Conservation (phyloP, 1,140 invertebrate genomes). For the Papilio machaon region DNA sequence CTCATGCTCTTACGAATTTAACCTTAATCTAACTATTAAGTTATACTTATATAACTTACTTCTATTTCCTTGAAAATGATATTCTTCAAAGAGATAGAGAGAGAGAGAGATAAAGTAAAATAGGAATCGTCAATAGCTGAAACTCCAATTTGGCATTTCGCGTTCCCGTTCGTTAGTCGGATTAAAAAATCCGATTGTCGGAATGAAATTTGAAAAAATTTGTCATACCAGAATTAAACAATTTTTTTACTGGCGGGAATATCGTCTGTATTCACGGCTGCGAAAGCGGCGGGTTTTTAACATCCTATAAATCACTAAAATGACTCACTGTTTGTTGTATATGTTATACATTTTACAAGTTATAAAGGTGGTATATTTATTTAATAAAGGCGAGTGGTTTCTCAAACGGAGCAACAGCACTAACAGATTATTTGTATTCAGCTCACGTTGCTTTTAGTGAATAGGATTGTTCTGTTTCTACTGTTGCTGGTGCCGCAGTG, state of each 20-base stretch:
- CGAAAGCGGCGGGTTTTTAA: background rate
- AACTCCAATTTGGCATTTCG: conserved; percentile 17
- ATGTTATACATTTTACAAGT: background rate
- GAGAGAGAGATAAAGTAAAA: background rate
- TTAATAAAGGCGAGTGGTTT: conserved; percentile 25
- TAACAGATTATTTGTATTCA: conserved; percentile 27
- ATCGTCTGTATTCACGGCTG: background rate
- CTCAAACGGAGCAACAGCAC: conserved; percentile 20
- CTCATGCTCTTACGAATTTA: no score
- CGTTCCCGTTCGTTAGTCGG: conserved; percentile 7
- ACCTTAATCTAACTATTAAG: no score
- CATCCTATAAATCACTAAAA: background rate
- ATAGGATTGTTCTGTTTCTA: conserved; percentile 21
- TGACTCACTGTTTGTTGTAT: background rate
- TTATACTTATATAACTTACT: no score
- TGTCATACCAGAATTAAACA: conserved; percentile 11
- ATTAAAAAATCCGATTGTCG: conserved; percentile 6
- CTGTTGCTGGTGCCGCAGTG: background rate
- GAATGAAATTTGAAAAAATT: background rate
- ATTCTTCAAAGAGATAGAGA: background rate
- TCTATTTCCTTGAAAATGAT: background rate
- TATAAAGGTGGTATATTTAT: conserved; percentile 22
- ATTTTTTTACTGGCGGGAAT: background rate
- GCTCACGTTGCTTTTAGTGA: conserved; percentile 25
- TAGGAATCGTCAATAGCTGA: background rate